Evolutionary conservation across 1,140 invertebrate species (phyloP).

Genomic region (Hylaeus anthracinus): DNA sequence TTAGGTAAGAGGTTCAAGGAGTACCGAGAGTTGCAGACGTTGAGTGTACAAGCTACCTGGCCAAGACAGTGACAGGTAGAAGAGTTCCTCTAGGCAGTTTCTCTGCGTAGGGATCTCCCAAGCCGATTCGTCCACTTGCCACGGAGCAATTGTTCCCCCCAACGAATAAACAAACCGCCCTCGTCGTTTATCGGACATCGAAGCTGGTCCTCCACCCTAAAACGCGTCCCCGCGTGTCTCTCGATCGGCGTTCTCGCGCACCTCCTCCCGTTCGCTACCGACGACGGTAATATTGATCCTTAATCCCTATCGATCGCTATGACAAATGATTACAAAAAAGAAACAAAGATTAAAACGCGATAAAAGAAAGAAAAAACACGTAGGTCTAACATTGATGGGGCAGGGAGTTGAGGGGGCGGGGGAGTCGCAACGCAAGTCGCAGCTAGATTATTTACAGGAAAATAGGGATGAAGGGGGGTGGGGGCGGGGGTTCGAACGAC

Average conservation of each 20-base stretch:
- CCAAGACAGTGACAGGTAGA: no score
- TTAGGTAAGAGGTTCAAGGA: no score
- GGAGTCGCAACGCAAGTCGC: background rate
- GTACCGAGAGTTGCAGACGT: no score
- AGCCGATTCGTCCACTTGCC: no score
- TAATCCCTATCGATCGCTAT: slow-evolving; percentile 7
- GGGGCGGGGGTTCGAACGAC: background rate
- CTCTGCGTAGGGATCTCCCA: no score
- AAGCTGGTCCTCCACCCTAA: background rate
- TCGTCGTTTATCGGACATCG: background rate
- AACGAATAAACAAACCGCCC: slow-evolving; percentile 22
- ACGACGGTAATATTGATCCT: background rate
- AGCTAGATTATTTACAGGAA: background rate
- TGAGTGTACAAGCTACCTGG: no score
- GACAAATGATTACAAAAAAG: background rate
- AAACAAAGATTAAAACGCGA: background rate
- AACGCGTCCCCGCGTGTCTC: background rate
- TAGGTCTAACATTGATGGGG: background rate
- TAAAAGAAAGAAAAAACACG: background rate
- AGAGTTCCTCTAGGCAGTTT: no score
- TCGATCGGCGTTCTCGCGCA: background rate
- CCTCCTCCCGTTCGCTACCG: background rate
- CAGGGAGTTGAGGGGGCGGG: background rate
- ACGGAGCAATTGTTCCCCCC: slow-evolving; percentile 1
- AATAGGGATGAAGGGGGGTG: background rate